Percentiles rank a stretch among this genome's conserved stretches.
Evolutionary conservation across 2,888 invertebrate genomes (phyloP).

Genomic region (Leptothorax acervorum): DNA sequence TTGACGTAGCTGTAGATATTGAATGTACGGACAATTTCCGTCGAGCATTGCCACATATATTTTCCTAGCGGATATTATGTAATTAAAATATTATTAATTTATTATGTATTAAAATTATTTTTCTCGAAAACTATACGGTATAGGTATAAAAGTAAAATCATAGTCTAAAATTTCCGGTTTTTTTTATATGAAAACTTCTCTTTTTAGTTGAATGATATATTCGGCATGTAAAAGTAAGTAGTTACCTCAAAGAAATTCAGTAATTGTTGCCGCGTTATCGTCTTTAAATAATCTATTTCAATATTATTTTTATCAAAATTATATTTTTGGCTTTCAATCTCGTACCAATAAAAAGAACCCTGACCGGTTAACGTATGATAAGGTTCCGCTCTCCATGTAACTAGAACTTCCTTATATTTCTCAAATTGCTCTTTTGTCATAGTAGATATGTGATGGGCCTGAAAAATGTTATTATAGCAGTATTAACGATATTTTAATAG

Average conservation of each 20-base stretch:
- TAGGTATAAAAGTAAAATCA: too few relatives aligned
- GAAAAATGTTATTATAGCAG: conserved; percentile 67
- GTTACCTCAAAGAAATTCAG: conserved; percentile 92
- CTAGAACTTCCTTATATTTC: conserved; percentile 91
- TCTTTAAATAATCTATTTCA: conserved; percentile 92
- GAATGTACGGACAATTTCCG: too few relatives aligned
- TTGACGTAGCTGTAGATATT: conserved; percentile 36
- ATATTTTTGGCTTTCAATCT: conserved; percentile 95
- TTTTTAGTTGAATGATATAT: not conserved
- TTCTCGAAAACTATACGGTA: too few relatives aligned
- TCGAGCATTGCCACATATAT: too few relatives aligned
- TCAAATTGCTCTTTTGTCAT: conserved; percentile 94
- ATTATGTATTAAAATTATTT: too few relatives aligned
- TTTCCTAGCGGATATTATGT: too few relatives aligned
- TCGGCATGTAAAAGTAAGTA: conserved; percentile 35
- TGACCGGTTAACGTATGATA: conserved; percentile 87
- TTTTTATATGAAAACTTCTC: not conserved
- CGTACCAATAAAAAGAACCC: conserved; percentile 93
- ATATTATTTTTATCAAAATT: conserved; percentile 95
- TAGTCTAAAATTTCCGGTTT: too few relatives aligned
- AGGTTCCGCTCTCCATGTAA: too few relatives aligned
- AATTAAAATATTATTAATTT: too few relatives aligned
- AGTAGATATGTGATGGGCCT: conserved; percentile 90
- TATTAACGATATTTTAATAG: conserved; percentile 16
- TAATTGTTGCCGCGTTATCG: conserved; percentile 92